A percentile compares a stretch with the other conserved stretches of the same genome.
Conservation (phyloP, 2,797 vertebrate species). For the Enoplosus armatus region DNA sequence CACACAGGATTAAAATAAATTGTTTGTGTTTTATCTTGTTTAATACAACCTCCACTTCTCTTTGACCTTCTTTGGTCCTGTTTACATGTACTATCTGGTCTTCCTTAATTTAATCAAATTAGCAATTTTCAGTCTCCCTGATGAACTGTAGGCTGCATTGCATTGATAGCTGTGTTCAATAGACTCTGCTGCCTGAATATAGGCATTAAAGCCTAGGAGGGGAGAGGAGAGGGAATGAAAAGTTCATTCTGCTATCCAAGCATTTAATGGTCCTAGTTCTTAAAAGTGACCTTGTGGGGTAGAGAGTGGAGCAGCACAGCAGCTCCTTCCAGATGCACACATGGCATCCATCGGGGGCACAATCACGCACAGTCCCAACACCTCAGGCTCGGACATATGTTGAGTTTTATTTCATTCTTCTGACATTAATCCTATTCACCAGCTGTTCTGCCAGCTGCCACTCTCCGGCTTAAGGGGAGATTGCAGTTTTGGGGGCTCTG, state of each 20-base stretch:
- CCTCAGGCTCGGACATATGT: slow-evolving; percentile 99
- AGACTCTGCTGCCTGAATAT: slow-evolving; percentile 40
- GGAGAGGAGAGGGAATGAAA: slow-evolving; percentile 81
- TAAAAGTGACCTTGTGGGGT: slow-evolving; percentile 99
- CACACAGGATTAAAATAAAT: slow-evolving; percentile 3
- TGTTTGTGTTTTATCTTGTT: slow-evolving; percentile 6
- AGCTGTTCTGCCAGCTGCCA: slow-evolving; percentile 99
- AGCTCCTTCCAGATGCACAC: slow-evolving; percentile 99
- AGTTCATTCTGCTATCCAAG: slow-evolving; percentile 91
- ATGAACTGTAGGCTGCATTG: slow-evolving; percentile 42
- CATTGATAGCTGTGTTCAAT: slow-evolving; percentile 44
- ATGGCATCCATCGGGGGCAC: slow-evolving; percentile 98
- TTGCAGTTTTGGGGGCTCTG: slow-evolving; percentile 97
- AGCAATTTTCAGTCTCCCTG: slow-evolving; percentile 40
- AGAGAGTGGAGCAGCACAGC: slow-evolving; percentile 88
- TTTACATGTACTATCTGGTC: slow-evolving; percentile 6
- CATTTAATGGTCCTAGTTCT: slow-evolving; percentile 92
- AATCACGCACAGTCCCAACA: slow-evolving; percentile 98
- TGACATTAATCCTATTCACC: slow-evolving; percentile 99
- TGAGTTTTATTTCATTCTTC: slow-evolving; percentile 99
- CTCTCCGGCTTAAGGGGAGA: slow-evolving; percentile 96
- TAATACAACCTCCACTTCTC: slow-evolving; percentile 30
- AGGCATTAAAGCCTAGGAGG: slow-evolving; percentile 74
- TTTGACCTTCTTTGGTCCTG: slow-evolving; percentile 51
- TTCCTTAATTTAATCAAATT: slow-evolving; percentile 46